phyloP scores from a whole-genome alignment of 2,888 invertebrate genomes.

The Thereva nobilitata region DNA sequence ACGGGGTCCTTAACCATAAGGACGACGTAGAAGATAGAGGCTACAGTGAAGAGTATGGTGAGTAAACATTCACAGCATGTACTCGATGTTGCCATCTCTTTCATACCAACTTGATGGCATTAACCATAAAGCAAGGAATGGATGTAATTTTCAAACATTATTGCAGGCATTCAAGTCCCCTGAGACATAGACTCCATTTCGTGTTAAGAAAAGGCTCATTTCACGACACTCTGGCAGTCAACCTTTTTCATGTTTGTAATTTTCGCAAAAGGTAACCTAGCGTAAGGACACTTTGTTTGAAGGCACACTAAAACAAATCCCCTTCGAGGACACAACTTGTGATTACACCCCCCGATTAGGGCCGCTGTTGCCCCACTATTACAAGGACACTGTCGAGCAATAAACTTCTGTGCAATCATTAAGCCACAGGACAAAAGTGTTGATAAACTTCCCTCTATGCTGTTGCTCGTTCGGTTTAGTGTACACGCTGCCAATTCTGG shows the following conservation, averaged over 20 bases:
- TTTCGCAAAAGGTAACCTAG: not conserved
- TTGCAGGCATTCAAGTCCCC: slow-evolving; percentile 11
- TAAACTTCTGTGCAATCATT: slow-evolving; percentile 8
- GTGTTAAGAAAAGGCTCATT: slow-evolving; percentile 7
- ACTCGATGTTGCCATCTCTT: not conserved
- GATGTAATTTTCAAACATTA: slow-evolving; percentile 26
- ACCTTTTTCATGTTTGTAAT: slow-evolving; percentile 7
- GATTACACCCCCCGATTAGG: slow-evolving; percentile 10
- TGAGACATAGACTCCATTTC: not conserved
- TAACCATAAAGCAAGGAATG: slow-evolving; percentile 16
- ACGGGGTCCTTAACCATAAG: too few species aligned
- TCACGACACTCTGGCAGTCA: slow-evolving; percentile 1
- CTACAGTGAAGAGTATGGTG: too few species aligned
- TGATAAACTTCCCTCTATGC: slow-evolving; percentile 11
- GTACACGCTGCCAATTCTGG: not conserved
- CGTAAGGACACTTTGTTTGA: slow-evolving; percentile 14
- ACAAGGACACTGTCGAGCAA: not conserved
- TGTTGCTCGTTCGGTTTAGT: not conserved
- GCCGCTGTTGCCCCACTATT: not conserved
- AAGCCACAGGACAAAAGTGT: slow-evolving; percentile 18
- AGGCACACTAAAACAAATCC: not conserved
- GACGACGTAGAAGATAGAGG: too few species aligned
- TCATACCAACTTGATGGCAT: slow-evolving; percentile 2
- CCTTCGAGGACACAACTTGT: slow-evolving; percentile 13
- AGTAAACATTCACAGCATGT: not conserved